Conservation (phyloP, 2,797 vertebrate species). For the Argentina silus region DNA sequence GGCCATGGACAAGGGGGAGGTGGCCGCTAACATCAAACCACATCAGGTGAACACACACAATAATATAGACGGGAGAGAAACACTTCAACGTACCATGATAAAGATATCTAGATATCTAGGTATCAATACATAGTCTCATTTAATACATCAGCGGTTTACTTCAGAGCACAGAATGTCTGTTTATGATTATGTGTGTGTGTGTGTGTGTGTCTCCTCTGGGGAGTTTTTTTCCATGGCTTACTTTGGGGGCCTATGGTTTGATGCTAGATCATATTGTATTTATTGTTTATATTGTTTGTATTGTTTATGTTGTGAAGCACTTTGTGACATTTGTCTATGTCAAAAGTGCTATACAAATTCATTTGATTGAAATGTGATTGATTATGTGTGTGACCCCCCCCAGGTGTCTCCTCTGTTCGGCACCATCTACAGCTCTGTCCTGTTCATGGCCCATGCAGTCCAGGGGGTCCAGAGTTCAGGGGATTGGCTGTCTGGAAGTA, state of each 20-base stretch:
- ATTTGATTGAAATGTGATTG: background rate
- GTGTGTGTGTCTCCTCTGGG: background rate
- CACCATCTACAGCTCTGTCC: constrained; percentile 70
- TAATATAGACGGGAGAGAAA: too few relatives aligned
- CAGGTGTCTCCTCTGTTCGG: constrained; percentile 14
- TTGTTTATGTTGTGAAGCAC: too few relatives aligned
- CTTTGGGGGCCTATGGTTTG: too few relatives aligned
- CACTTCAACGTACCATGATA: too few relatives aligned
- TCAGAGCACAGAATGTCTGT: background rate
- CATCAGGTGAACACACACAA: background rate
- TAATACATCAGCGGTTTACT: too few relatives aligned
- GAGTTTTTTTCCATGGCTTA: too few relatives aligned
- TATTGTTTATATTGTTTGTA: too few relatives aligned
- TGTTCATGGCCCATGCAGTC: constrained; percentile 79
- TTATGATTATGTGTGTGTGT: background rate
- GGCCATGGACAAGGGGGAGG: constrained; percentile 75
- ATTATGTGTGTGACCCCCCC: background rate
- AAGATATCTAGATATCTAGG: too few relatives aligned
- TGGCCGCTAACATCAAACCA: constrained; percentile 35
- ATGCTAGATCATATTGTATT: too few relatives aligned
- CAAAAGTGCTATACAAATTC: too few relatives aligned
- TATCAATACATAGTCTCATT: too few relatives aligned
- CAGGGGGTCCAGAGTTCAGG: constrained; percentile 57
- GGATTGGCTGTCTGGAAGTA: constrained; percentile 75
- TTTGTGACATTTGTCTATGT: too few relatives aligned